These are phyloP conservation scores for Aquatica leii DNA, from an alignment of 2,888 invertebrate genomes.

Conservation along the genomic window DNA sequence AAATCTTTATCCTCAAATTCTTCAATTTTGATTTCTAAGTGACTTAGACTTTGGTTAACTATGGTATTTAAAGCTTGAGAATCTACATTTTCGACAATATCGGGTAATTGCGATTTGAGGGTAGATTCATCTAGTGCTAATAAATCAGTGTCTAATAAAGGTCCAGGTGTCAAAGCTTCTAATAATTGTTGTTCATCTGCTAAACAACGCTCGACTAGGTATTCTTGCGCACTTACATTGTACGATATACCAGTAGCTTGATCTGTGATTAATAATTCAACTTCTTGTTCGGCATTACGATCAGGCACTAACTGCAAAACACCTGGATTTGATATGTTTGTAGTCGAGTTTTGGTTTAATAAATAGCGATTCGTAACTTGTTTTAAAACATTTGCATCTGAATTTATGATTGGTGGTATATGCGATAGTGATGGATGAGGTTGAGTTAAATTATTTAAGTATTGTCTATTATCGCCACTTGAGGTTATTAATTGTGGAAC, in stretches of 20 bases:
- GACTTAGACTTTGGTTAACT: background rate
- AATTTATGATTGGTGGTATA: slow-evolving; percentile 50
- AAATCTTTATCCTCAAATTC: slow-evolving; percentile 13
- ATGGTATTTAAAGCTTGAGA: background rate
- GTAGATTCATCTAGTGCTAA: slow-evolving; percentile 55
- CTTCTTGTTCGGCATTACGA: slow-evolving; percentile 53
- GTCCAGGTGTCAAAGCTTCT: slow-evolving; percentile 51
- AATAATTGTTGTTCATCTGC: slow-evolving; percentile 55
- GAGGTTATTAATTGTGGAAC: slow-evolving; percentile 54
- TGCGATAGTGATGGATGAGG: slow-evolving; percentile 44
- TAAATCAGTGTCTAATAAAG: slow-evolving; percentile 50
- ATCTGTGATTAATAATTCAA: slow-evolving; percentile 59
- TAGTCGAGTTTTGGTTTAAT: slow-evolving; percentile 38
- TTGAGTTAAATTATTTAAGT: slow-evolving; percentile 24
- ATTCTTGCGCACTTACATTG: slow-evolving; percentile 44
- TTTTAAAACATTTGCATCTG: slow-evolving; percentile 46
- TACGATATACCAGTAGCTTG: slow-evolving; percentile 54
- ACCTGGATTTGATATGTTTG: slow-evolving; percentile 30
- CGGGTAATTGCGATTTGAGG: slow-evolving; percentile 54
- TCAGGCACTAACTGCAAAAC: slow-evolving; percentile 44
- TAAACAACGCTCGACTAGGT: slow-evolving; percentile 55
- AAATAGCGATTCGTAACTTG: slow-evolving; percentile 52
- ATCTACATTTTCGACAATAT: slow-evolving; percentile 44
- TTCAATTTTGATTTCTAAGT: slow-evolving; percentile 26
- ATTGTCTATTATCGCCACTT: slow-evolving; percentile 23